A percentile compares a stretch with the other conserved stretches of the same genome.
These are phyloP conservation scores for Tinea trinotella DNA, from an alignment of 2,888 invertebrate genomes.

Conservation along the genomic window DNA sequence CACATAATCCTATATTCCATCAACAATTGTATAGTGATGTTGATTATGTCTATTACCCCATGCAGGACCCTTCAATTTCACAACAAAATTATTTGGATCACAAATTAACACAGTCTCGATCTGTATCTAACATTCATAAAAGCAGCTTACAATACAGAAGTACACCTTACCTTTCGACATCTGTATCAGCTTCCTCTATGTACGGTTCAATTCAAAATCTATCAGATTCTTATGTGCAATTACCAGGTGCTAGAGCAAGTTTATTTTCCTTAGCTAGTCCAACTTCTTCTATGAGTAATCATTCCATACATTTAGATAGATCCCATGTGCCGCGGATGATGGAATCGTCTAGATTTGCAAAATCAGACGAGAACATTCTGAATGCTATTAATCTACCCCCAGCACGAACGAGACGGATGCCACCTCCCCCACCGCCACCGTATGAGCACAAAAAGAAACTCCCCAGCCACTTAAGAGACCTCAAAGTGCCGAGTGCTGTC, in stretches of 20 bases:
- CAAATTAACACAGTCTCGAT: constrained; percentile 82
- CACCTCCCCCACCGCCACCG: constrained; percentile 61
- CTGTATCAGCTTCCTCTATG: constrained; percentile 76
- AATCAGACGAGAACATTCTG: constrained; percentile 87
- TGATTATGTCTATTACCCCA: constrained; percentile 91
- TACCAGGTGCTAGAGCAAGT: constrained; percentile 74
- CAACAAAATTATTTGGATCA: constrained; percentile 93
- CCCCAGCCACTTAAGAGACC: constrained; percentile 67
- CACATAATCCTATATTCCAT: constrained; percentile 89
- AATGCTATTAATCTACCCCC: constrained; percentile 69
- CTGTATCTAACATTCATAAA: constrained; percentile 74
- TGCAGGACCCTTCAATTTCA: constrained; percentile 90
- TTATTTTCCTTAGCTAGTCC: constrained; percentile 75
- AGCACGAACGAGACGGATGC: constrained; percentile 69
- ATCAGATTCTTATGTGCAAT: constrained; percentile 80
- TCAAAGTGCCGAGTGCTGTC: constrained; percentile 28
- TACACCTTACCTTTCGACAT: constrained; percentile 82
- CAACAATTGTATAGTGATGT: constrained; percentile 93
- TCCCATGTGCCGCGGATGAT: constrained; percentile 75
- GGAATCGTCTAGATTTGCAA: constrained; percentile 73
- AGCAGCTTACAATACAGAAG: constrained; percentile 85
- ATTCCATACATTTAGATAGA: constrained; percentile 77
- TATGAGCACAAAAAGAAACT: constrained; percentile 66
- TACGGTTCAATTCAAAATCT: constrained; percentile 88
- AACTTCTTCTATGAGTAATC: constrained; percentile 71